Base-by-base conservation (phyloP, 2,888 invertebrate genomes). In the Lobophora halterata region DNA sequence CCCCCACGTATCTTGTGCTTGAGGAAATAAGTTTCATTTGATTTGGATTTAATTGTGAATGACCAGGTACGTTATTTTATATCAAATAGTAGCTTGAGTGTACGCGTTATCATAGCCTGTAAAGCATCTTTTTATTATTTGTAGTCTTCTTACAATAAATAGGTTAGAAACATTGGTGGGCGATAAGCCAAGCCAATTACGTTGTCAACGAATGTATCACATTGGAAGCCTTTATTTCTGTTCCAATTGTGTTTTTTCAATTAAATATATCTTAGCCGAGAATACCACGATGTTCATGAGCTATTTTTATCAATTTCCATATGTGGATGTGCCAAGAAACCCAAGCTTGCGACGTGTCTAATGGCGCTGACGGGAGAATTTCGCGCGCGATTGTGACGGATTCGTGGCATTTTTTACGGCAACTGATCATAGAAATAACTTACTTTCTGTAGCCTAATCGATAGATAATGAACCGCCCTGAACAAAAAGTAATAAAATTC, bases 371-470 rank as follows among this genome's bases (percentile, higher is more conserved):
- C 79, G 80, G 69, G 65, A 81, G 73, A 68, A 79, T 47, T 88
- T 88, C 86, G 88, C 88, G 88, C 88, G 87, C 88, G 87, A 83
- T 83, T 85, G 73, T 79, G 80, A 79, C 83, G 80, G 79, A 78
- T 86, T 87, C 87, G 86, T 87, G 87, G 87, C 87, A 87, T 80
- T 79, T 83, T 81, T 86, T 85, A 68, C 51, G 63, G 72, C 79
- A 82, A 75, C 81, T 81, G 78, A 82, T 76, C 69, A 61, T 61
- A 55, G 49, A 48, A 65, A 66, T 73, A 69, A 47, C 39, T 51
- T 34, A 52, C 50, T 79, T 73, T 69, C 47, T 56, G 46, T 44
- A 37, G 52, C 40, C 38, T 33, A 63, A 58, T 62, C 49, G 54
- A 59, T 58, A 59, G 61, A 61, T 58, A 36, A 68, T 63, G 56